Base-by-base conservation (phyloP, 2,113 vertebrate species). In the Mesocricetus auratus region DNA sequence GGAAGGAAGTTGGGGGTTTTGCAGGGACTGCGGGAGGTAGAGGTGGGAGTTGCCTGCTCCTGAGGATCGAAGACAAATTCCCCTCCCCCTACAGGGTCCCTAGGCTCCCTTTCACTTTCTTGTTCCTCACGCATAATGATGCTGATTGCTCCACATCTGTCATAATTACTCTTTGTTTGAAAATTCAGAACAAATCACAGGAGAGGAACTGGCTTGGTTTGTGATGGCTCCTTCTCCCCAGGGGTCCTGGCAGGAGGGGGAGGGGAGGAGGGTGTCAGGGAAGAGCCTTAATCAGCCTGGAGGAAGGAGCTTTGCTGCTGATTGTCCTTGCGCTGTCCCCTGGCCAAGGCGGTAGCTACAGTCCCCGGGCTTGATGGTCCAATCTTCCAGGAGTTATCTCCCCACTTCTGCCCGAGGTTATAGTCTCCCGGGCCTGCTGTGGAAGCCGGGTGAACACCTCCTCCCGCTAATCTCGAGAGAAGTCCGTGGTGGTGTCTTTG, bases 101-200 rank as follows among this genome's bases (percentile, higher is more conserved):
- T 69, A 93, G 64, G 71, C 90, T 97, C 97, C 93, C 95, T 96
- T 94, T 97, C 95, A 69, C 91, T 96, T 97, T 97, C 98, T 97
- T 96, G 96, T 95, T 96, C 93, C 94, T 93, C 29, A 95, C 13
- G 94, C 95, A 97, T 97, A 97, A 97, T 97, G 97, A 97, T 87
- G 93, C 97, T 97, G 96, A 98, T 98, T 97, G 96, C 97, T 89
- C 79, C 92, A 96, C 96, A 96, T 97, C 97, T 97, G 97, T 98
- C 96, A 97, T 96, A 97, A 98, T 98, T 97, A 97, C 96, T 98
- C 97, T 97, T 97, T 98, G 97, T 98, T 98, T 97, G 97, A 97
- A 98, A 97, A 98, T 98, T 98, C 98, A 98, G 97, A 97, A 97
- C 97, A 97, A 96, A 97, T 98, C 98, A 97, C 97, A 96, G 95